phyloP scores from a whole-genome alignment of 2,888 invertebrate species.

The Eupeodes luniger region DNA sequence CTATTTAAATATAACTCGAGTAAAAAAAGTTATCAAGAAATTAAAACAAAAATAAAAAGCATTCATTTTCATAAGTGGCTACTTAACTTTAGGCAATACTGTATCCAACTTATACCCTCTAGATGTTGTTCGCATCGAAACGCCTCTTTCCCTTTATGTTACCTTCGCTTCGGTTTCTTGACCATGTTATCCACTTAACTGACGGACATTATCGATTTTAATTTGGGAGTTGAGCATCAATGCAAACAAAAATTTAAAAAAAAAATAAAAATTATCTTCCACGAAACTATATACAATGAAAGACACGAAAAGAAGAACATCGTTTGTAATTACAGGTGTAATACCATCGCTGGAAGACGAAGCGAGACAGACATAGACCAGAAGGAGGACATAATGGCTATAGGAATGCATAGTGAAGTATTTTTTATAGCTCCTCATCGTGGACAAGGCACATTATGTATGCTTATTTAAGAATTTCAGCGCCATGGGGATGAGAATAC shows the following conservation, averaged over 20 bases:
- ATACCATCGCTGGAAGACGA: constrained; percentile 21
- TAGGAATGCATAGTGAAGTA: constrained; percentile 25
- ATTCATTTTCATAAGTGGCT: not conserved
- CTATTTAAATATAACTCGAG: too few species aligned
- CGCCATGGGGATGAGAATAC: constrained; percentile 66
- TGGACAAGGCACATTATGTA: constrained; percentile 47
- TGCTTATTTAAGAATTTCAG: constrained; percentile 69
- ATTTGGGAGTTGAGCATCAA: constrained; percentile 66
- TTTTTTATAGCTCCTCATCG: constrained; percentile 28
- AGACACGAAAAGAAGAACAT: constrained; percentile 31
- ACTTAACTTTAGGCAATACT: constrained; percentile 17
- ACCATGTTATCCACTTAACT: constrained; percentile 69
- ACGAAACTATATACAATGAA: constrained; percentile 43
- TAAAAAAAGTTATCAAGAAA: too few species aligned
- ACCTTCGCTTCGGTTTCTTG: constrained; percentile 25
- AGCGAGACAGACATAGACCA: constrained; percentile 32
- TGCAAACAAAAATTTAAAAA: constrained; percentile 33
- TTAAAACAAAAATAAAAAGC: not conserved
- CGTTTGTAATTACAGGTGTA: constrained; percentile 61
- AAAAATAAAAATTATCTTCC: constrained; percentile 25
- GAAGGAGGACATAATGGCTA: constrained; percentile 47
- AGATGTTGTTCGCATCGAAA: constrained; percentile 31
- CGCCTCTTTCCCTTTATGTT: constrained; percentile 1
- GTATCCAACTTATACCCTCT: constrained; percentile 1
- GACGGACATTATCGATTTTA: constrained; percentile 74